Percentiles rank a stretch among this genome's conserved stretches.
These are phyloP conservation scores for Xenopus laevis DNA, from an alignment of 2,113 vertebrate genomes.

Conservation along the genomic window DNA sequence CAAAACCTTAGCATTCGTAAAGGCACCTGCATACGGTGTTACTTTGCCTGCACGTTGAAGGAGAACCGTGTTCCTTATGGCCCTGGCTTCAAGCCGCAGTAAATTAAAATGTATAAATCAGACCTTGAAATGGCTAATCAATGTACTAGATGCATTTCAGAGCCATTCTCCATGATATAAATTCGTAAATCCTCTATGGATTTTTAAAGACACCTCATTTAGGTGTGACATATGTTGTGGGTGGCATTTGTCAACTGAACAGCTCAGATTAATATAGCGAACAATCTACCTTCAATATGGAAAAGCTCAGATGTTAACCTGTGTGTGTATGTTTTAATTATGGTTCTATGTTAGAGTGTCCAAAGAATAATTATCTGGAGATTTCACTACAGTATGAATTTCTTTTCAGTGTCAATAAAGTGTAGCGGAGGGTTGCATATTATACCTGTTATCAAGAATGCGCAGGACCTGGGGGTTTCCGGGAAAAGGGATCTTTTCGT, in stretches of 20 bases:
- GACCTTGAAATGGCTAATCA: slow-evolving; percentile 28
- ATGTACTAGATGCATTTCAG: slow-evolving; percentile 31
- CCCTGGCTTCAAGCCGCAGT: slow-evolving; percentile 17
- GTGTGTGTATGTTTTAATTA: neutral
- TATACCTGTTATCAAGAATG: no score
- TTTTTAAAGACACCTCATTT: slow-evolving; percentile 33
- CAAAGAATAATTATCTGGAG: no score
- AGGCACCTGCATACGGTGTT: slow-evolving; percentile 1
- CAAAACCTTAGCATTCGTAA: neutral
- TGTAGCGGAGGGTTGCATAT: no score
- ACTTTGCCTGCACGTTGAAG: neutral
- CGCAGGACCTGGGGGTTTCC: no score
- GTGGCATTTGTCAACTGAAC: slow-evolving; percentile 4
- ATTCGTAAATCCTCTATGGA: slow-evolving; percentile 41
- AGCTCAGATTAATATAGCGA: neutral
- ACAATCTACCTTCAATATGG: neutral
- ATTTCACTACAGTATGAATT: neutral
- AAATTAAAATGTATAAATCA: slow-evolving; percentile 44
- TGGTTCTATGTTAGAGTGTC: neutral
- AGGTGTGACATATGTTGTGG: slow-evolving; percentile 38
- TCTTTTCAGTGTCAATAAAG: no score
- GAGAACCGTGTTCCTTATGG: slow-evolving; percentile 2
- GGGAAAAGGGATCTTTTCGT: no score
- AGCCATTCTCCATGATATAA: slow-evolving; percentile 37
- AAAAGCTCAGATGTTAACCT: neutral